Conservation (phyloP, 1,140 invertebrate genomes). For the Polypedilum vanderplanki region DNA sequence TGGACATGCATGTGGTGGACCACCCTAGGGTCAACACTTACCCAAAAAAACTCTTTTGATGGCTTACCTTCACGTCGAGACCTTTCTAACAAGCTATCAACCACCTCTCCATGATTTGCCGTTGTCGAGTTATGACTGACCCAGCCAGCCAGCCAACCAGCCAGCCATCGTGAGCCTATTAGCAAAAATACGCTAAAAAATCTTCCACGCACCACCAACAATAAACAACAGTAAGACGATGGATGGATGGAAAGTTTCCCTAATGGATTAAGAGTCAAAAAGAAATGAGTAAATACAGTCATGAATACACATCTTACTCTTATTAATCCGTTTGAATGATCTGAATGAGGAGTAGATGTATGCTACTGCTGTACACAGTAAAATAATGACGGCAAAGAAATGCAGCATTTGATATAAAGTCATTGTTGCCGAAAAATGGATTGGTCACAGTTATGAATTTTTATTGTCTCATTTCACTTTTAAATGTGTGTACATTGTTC, state of each 20-base stretch:
- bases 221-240: not conserved
- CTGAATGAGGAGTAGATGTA: not conserved
- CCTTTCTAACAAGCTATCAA: too few relatives aligned
- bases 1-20: too few relatives aligned
- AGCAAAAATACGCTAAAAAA: not conserved
- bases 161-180: too few relatives aligned
- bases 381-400: not conserved
- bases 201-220: constrained; percentile 9
- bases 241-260: not conserved
- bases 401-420: constrained; percentile 14
- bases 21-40: too few relatives aligned
- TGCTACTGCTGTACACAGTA: not conserved
- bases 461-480: constrained; percentile 27
- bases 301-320: constrained; percentile 14
- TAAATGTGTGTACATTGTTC: constrained; percentile 6
- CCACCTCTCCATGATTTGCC: too few relatives aligned
- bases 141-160: too few relatives aligned
- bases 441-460: constrained; percentile 29
- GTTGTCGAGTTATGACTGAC: too few relatives aligned
- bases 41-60: too few relatives aligned
- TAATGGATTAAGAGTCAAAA: constrained; percentile 8
- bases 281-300: constrained; percentile 15
- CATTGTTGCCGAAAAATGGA: constrained; percentile 22
- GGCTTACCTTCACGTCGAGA: too few relatives aligned
- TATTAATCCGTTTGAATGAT: constrained; percentile 25